Conservation (phyloP, 2,797 vertebrate genomes). For the Pantherophis vulpinus region DNA sequence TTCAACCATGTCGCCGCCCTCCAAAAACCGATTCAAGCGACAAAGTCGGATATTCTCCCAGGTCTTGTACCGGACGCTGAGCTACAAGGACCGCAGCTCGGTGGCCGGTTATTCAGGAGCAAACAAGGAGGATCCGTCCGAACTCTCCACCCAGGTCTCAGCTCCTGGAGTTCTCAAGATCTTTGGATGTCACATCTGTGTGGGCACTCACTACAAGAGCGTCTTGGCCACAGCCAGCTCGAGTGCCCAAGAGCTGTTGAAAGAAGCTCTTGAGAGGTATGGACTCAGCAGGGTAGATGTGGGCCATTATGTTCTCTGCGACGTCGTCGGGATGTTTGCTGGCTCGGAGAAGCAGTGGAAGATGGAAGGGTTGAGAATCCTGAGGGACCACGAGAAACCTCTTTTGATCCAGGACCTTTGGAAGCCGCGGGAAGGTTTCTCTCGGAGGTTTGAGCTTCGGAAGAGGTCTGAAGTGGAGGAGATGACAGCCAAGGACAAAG, state of each 20-base stretch:
- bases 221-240: slow-evolving; percentile 89
- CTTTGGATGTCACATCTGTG: slow-evolving; percentile 89
- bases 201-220: slow-evolving; percentile 93
- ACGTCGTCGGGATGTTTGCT: slow-evolving; percentile 85
- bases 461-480: slow-evolving; percentile 87
- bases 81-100: slow-evolving; percentile 84
- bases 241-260: slow-evolving; percentile 87
- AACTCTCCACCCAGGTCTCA: slow-evolving; percentile 92
- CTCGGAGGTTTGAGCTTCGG: slow-evolving; percentile 88
- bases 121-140: slow-evolving; percentile 82
- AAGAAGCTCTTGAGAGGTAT: slow-evolving; percentile 91
- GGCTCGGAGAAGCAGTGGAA: slow-evolving; percentile 78
- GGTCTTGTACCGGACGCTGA: slow-evolving; percentile 88
- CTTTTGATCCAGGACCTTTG: slow-evolving; percentile 92
- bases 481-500: slow-evolving; percentile 86
- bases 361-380: slow-evolving; percentile 82
- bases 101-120: slow-evolving; percentile 67
- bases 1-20: slow-evolving; percentile 87
- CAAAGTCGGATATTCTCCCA: slow-evolving; percentile 89
- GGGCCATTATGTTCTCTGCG: slow-evolving; percentile 84
- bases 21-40: slow-evolving; percentile 88
- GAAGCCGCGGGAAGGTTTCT: slow-evolving; percentile 91
- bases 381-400: slow-evolving; percentile 90
- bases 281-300: slow-evolving; percentile 82
- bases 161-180: slow-evolving; percentile 93